These are phyloP conservation scores for Endotricha flammealis DNA, from an alignment of 2,888 invertebrate genomes.

Conservation along the genomic window DNA sequence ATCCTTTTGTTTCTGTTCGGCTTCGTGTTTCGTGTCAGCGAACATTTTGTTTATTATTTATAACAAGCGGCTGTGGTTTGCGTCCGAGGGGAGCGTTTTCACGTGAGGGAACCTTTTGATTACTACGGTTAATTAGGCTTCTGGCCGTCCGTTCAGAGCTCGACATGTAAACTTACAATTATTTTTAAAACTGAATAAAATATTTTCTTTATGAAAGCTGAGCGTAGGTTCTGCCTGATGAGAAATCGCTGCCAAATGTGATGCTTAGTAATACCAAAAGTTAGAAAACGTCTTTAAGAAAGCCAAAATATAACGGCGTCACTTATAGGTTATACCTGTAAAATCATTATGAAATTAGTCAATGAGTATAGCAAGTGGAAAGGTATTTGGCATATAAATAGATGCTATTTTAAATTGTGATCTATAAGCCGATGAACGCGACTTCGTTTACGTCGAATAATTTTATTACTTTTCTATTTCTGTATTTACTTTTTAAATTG, in stretches of 20 bases:
- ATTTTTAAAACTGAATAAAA: too few species aligned
- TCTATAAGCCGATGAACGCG: conserved; percentile 3
- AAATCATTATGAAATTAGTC: too few species aligned
- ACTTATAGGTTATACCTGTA: too few species aligned
- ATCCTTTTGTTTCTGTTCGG: conserved; percentile 56
- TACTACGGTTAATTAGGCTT: conserved; percentile 40
- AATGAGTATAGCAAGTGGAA: neutral
- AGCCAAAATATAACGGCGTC: too few species aligned
- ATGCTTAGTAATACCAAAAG: too few species aligned
- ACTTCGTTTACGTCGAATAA: neutral
- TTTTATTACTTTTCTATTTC: neutral
- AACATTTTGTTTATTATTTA: conserved; percentile 61
- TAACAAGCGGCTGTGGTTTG: conserved; percentile 39
- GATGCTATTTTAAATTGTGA: conserved; percentile 1
- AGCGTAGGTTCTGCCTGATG: too few species aligned
- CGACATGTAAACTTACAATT: neutral
- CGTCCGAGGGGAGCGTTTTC: conserved; percentile 38
- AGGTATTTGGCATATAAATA: neutral
- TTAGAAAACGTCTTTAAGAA: too few species aligned
- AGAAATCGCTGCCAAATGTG: too few species aligned
- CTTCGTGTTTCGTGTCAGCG: conserved; percentile 57
- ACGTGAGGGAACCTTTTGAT: conserved; percentile 47
- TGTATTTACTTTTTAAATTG: neutral
- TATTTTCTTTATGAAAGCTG: too few species aligned
- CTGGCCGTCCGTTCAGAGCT: conserved; percentile 17